A percentile compares a stretch with the other conserved stretches of the same genome.
Conservation (phyloP, 2,113 vertebrate genomes). For the Furnarius figulus region DNA sequence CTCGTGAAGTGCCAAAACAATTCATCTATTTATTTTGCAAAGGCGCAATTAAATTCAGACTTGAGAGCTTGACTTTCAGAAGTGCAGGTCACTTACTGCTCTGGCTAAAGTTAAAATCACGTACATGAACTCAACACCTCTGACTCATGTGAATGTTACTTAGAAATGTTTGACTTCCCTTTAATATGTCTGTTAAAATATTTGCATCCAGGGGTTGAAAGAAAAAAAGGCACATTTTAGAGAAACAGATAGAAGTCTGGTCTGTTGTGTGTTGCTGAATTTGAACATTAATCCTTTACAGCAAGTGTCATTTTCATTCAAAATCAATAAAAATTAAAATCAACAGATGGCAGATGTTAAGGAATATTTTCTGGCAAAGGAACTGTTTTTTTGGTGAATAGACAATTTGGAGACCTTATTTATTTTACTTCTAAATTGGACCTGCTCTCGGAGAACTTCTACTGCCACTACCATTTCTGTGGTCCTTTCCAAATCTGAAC, state of each 20-base stretch:
- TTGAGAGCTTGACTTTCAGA: background rate
- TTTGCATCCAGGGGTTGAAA: background rate
- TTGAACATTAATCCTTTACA: background rate
- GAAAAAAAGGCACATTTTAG: background rate
- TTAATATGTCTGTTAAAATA: background rate
- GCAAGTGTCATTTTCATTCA: background rate
- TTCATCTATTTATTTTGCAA: background rate
- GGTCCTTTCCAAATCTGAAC: background rate
- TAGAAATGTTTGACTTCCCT: background rate
- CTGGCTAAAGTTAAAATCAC: conserved; percentile 20
- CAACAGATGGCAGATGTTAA: conserved; percentile 16
- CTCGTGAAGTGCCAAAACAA: conserved; percentile 26
- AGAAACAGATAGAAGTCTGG: background rate
- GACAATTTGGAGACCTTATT: background rate
- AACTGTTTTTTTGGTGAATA: background rate
- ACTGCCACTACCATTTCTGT: background rate
- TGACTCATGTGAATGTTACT: background rate
- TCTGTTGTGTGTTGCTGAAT: background rate
- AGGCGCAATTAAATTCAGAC: background rate
- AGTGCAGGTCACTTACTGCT: background rate
- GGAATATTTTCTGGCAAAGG: conserved; percentile 12
- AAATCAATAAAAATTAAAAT: conserved; percentile 31
- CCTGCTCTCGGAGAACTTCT: background rate
- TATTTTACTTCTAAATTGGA: background rate
- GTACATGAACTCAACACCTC: background rate